Base-by-base conservation (phyloP, 2,888 invertebrate genomes). In the Willowsia nigromaculata region DNA sequence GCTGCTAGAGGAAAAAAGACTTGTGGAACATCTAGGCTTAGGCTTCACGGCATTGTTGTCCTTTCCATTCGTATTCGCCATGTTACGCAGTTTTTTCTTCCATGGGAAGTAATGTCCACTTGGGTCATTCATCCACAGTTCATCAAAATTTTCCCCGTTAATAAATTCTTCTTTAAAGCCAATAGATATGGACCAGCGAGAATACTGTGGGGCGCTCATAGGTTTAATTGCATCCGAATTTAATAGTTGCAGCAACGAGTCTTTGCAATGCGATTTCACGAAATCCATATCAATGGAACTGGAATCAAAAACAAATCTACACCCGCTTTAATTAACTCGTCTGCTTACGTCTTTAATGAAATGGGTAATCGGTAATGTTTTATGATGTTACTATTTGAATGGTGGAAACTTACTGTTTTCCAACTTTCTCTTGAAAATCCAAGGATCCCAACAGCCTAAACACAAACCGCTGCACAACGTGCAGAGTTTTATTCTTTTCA, bases 381-480 rank as follows among this genome's bases (percentile, higher is more conserved):
- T 4, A n/a, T n/a, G n/a, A n/a, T n/a, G n/a, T n/a, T n/a, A n/a
- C n/a, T n/a, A n/a, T n/a, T 37, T 4, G 37, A 62, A 30, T 37
- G 37, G n/a, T n/a, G 22, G 2, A n/a, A 22, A 76, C 76, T 50
- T 53, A 76, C 76, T 25, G 15, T 22, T 6, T 30, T 82, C 59
- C 50, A 13, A 43, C 74, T 30, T 53, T 18, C 13, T 37, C 18
- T 0, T 6, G 33, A 9, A 56, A 1, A n/a, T 88, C 78, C n/a
- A 88, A 37, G 18, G 68, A 13, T 30, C 88, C 89, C 25, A 59
- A 15, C 1, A 53, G 7, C 81, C 37, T 22, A 43, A 89, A 89
- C 4, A 89, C 81, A 40, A 88, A 83, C 0, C 88, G 83, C 43
- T 88, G 88, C 4, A 88, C 76, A 5, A 88, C 83, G 37, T 88